Conservation (phyloP, 2,797 vertebrate genomes). For the Myioborus miniatus region DNA sequence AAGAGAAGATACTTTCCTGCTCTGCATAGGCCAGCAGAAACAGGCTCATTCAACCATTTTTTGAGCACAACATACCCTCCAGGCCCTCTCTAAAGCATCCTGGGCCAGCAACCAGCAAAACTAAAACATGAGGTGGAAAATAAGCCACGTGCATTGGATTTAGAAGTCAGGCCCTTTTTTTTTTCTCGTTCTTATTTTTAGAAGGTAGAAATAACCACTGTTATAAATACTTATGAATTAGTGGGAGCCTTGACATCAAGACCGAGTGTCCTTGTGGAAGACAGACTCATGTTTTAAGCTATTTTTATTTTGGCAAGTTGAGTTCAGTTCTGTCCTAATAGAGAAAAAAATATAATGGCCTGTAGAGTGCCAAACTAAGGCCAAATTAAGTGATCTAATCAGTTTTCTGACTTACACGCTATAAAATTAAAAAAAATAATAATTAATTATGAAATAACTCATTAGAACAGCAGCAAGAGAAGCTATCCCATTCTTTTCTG, state of each 20-base stretch:
- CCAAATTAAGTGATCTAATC: neutral
- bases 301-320: neutral
- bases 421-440: neutral
- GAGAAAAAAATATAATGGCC: neutral
- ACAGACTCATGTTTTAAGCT: neutral
- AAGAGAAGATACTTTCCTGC: neutral
- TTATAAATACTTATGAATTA: neutral
- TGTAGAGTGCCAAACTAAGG: neutral
- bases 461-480: neutral
- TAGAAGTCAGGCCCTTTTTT: neutral
- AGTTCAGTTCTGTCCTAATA: neutral
- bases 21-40: neutral
- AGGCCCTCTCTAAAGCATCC: neutral
- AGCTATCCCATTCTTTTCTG: neutral
- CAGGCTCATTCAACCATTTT: neutral
- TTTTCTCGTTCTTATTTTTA: neutral
- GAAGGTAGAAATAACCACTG: neutral
- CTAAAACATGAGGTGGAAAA: neutral
- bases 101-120: neutral
- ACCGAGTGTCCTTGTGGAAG: neutral
- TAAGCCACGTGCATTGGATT: neutral
- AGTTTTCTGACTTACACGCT: neutral
- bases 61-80: rapidly evolving
- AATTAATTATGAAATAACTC: neutral
- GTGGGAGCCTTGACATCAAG: neutral